These are phyloP conservation scores for Drosophila repleta DNA, from an alignment of 1,140 invertebrate genomes.

Conservation along the genomic window DNA sequence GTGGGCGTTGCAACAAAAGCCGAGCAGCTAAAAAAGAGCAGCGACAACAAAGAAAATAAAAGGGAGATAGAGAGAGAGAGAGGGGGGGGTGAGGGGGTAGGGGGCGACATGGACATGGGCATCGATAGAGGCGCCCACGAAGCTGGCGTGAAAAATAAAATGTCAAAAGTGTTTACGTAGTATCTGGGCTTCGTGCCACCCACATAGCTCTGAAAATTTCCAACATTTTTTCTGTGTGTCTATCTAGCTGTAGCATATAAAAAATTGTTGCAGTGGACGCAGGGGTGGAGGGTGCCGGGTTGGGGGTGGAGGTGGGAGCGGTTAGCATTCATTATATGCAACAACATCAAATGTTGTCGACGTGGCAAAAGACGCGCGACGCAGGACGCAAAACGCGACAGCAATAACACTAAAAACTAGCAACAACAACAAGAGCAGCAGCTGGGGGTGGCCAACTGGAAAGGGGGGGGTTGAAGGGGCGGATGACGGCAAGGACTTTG, in stretches of 20 bases:
- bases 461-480: no score
- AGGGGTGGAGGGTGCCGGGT: background rate
- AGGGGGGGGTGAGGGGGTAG: background rate
- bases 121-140: constrained; percentile 46
- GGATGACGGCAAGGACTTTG: constrained; percentile 45
- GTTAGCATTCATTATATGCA: constrained; percentile 74
- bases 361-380: constrained; percentile 68
- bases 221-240: background rate
- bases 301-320: constrained; percentile 37
- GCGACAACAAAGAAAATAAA: constrained; percentile 48
- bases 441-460: background rate
- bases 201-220: background rate
- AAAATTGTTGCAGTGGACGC: constrained; percentile 14
- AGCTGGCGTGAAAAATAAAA: constrained; percentile 73
- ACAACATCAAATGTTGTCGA: constrained; percentile 78
- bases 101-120: constrained; percentile 17
- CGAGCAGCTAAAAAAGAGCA: constrained; percentile 65
- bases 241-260: no score
- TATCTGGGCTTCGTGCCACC: constrained; percentile 4
- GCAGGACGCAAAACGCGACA: constrained; percentile 59
- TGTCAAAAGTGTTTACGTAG: constrained; percentile 79
- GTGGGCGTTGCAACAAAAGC: constrained; percentile 27
- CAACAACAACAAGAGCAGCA: constrained; percentile 40
- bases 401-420: constrained; percentile 76
- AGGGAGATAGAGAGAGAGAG: background rate